These are phyloP conservation scores for Semibalanus balanoides DNA, from an alignment of 1,140 invertebrate species.

Conservation along the genomic window DNA sequence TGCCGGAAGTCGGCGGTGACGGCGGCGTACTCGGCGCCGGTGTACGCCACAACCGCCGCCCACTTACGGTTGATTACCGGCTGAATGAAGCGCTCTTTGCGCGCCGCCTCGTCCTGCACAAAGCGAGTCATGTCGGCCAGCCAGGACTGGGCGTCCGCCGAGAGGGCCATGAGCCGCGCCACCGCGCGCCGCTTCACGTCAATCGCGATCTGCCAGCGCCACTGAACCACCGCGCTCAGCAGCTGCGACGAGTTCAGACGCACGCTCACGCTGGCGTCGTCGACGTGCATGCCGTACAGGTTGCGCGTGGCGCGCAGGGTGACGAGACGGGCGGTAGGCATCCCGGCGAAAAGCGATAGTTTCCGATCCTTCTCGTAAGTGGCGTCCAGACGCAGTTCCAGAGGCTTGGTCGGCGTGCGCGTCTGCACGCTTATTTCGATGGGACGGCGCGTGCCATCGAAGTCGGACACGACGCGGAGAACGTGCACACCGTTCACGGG, in stretches of 20 bases:
- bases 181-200: not conserved
- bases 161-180: not conserved
- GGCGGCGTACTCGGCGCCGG: not conserved
- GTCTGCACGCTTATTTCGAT: not conserved
- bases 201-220: not conserved
- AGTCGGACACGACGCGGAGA: not conserved
- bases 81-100: not conserved
- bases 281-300: not conserved
- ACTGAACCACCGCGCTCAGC: not conserved
- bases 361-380: not conserved
- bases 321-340: not conserved
- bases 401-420: not conserved
- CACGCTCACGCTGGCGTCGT: not conserved
- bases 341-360: not conserved
- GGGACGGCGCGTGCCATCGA: not conserved
- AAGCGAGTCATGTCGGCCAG: not conserved
- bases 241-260: not conserved
- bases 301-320: not conserved
- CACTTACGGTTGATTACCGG: not conserved
- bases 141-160: not conserved
- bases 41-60: not conserved
- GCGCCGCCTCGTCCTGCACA: not conserved
- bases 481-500: not conserved
- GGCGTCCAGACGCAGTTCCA: not conserved
- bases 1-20: not conserved